These are phyloP conservation scores for Paracanthobrama guichenoti DNA, from an alignment of 2,113 vertebrate species.

Conservation along the genomic window DNA sequence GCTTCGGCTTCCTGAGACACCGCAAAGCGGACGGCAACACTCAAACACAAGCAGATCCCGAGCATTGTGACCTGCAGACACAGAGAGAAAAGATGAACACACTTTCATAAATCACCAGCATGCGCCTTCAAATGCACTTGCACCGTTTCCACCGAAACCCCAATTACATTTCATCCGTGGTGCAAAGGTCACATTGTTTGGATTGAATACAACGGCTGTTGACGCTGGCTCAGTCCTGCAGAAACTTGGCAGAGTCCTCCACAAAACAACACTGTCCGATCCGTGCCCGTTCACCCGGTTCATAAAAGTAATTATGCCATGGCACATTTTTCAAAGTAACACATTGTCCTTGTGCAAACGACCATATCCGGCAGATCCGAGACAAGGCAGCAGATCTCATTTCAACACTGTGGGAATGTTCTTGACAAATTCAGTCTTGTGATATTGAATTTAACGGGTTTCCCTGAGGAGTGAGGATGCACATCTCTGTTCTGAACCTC, in stretches of 20 bases:
- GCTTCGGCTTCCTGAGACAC: slow-evolving; percentile 84
- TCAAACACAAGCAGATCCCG: slow-evolving; percentile 81
- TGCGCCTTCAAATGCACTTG: background rate
- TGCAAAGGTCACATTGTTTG: slow-evolving; percentile 9
- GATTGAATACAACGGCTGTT: slow-evolving; percentile 9
- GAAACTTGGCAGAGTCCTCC: slow-evolving; percentile 4
- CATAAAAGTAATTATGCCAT: slow-evolving; percentile 23
- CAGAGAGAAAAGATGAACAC: background rate
- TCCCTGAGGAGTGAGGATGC: background rate
- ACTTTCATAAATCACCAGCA: background rate
- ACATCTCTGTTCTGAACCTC: background rate
- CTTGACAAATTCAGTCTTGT: background rate
- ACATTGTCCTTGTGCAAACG: slow-evolving; percentile 20
- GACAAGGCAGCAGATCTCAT: background rate
- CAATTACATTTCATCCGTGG: background rate
- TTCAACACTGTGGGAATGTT: background rate
- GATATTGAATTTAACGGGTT: background rate
- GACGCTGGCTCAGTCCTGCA: slow-evolving; percentile 7
- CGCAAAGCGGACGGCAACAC: slow-evolving; percentile 77
- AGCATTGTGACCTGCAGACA: slow-evolving; percentile 79
- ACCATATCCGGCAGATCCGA: background rate
- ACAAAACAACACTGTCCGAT: slow-evolving; percentile 21
- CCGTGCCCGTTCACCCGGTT: slow-evolving; percentile 15
- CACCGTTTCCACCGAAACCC: background rate
- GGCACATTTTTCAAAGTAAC: background rate